These are phyloP conservation scores for Laticauda laticaudata DNA, from an alignment of 2,113 vertebrate genomes.

Conservation along the genomic window DNA sequence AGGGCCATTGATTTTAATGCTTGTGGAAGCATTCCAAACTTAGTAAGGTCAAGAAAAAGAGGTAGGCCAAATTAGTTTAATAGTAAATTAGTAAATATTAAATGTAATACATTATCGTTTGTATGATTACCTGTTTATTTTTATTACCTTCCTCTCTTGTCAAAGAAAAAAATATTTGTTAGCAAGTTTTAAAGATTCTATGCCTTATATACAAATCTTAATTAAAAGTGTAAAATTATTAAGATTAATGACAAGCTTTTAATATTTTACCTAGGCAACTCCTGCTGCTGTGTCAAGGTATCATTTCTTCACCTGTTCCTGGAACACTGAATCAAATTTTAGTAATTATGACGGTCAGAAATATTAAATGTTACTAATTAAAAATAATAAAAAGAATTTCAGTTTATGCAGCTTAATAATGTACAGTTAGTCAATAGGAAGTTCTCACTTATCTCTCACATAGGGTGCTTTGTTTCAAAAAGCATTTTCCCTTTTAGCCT, in stretches of 20 bases:
- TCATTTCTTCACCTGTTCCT: slow-evolving; percentile 79
- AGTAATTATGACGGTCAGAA: slow-evolving; percentile 83
- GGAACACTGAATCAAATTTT: slow-evolving; percentile 78
- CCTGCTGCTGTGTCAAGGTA: slow-evolving; percentile 73
- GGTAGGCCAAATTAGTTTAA: background rate
- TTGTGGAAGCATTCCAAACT: background rate
- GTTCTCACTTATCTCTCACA: background rate
- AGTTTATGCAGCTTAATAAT: slow-evolving; percentile 12
- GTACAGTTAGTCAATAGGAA: background rate
- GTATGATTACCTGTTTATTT: background rate
- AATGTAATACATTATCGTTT: background rate
- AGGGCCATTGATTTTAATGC: background rate
- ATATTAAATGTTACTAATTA: background rate
- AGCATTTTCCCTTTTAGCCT: background rate
- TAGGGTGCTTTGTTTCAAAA: background rate
- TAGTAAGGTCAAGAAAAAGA: background rate
- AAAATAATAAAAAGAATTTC: slow-evolving; percentile 8
- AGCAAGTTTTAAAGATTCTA: background rate
- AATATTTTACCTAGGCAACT: slow-evolving; percentile 72
- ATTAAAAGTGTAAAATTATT: background rate
- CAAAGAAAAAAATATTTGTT: background rate
- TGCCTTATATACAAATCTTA: background rate
- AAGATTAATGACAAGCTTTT: background rate
- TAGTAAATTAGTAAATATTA: background rate
- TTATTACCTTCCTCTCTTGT: background rate